A percentile compares a stretch with the other conserved stretches of the same genome.
Conservation (phyloP, 2,888 invertebrate species). For the Drosophila nigritarsus region DNA sequence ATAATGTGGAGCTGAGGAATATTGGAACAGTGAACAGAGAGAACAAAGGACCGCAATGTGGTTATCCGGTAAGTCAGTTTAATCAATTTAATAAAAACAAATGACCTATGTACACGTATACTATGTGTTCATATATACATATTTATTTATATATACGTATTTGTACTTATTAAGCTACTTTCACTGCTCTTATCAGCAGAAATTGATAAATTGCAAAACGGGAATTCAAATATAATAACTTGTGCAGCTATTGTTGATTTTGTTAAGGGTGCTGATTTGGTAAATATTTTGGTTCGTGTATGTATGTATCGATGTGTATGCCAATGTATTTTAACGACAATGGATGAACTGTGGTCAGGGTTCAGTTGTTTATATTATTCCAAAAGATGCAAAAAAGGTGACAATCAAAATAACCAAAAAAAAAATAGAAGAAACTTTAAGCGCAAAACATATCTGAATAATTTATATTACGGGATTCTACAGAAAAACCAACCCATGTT, state of each 20-base stretch:
- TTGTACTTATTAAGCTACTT: background rate
- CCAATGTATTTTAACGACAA: background rate
- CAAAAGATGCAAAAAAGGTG: too few relatives aligned
- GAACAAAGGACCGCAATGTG: constrained; percentile 64
- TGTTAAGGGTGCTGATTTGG: background rate
- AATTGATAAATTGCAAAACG: background rate
- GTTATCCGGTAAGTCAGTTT: constrained; percentile 70
- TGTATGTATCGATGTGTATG: background rate
- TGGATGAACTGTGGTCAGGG: background rate
- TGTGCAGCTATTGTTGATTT: background rate
- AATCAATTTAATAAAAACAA: background rate
- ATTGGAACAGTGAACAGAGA: constrained; percentile 31
- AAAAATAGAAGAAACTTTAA: background rate
- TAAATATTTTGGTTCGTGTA: background rate
- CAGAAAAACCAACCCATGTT: accelerated
- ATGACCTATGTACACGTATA: background rate
- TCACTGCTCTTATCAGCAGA: background rate
- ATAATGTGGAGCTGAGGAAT: constrained; percentile 54
- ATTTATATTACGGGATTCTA: background rate
- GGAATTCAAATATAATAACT: background rate
- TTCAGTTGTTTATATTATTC: background rate
- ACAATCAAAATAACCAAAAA: background rate
- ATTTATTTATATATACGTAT: background rate
- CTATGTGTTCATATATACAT: background rate
- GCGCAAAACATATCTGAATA: background rate